Base-by-base conservation (phyloP, 2,113 vertebrate genomes). In the Sylvia atricapilla region DNA sequence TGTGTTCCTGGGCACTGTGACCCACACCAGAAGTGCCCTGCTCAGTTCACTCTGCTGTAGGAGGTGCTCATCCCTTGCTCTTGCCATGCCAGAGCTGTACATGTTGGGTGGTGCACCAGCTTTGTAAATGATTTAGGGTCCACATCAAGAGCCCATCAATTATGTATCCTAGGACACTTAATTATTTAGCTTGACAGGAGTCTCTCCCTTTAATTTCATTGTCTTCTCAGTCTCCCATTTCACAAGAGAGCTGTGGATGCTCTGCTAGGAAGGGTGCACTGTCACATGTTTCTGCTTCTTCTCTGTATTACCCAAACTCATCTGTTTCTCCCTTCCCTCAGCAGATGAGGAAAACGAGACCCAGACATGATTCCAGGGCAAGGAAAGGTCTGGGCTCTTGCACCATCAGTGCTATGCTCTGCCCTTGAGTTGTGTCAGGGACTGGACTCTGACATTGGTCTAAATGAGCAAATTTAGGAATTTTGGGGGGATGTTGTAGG, bases 131-230 rank as follows among this genome's bases (percentile, higher is more conserved):
- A 94, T 95, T 95, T 96, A 96, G 84, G 76, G 85, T 94, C 87
- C 84, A 62, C 95, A 95, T 91, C 87, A 95, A 96, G 53, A 95
- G 27, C 6, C 7, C 93, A 92, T 97, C 87, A 94, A 66, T 97
- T 93, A 97, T 91, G 82, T 96, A 96, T 85, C 74, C 78, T 66
- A 67, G 39, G 58, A 90, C 85, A 88, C 85, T 94, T 95, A 97
- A 97, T 97, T 97, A 94, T 91, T 96, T 86, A 95, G 50, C 76
- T 94, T 94, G 84, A 95, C 95, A 94, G 92, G 60, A 96, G 49
- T 94, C 84, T 93, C 67, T 92, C 37, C 83, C 80, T 89, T 93
- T 96, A 94, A 97, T 96, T 95, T 96, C 92, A 94, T 97, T 96
- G 93, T 94, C 77, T 76, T 87, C 64, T 84, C 2, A 0, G 50